These are phyloP conservation scores for Dicroscelio sp. DNA, from an alignment of 2,888 invertebrate genomes.

Conservation along the genomic window DNA sequence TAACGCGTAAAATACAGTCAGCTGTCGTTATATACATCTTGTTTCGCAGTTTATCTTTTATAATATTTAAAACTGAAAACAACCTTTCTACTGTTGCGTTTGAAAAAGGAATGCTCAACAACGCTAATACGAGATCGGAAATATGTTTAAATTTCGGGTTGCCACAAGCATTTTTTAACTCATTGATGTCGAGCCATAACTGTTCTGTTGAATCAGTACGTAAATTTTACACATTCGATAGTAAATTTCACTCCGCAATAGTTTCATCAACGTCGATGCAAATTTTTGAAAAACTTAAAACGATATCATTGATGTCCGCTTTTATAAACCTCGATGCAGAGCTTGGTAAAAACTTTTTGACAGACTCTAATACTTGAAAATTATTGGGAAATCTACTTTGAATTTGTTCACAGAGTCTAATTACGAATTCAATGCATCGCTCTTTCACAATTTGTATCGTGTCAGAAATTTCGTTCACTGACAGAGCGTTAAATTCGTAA, in stretches of 20 bases:
- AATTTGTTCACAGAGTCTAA: background rate
- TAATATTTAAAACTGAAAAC: conserved; percentile 71
- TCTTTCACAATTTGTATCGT: conserved; percentile 1
- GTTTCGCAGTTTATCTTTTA: conserved; percentile 74
- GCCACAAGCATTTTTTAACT: conserved; percentile 13
- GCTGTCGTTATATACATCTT: conserved; percentile 38
- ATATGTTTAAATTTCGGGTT: background rate
- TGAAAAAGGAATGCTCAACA: conserved; percentile 60
- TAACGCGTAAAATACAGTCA: conserved; percentile 16
- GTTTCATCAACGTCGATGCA: conserved; percentile 33
- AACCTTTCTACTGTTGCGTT: conserved; percentile 68
- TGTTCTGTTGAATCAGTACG: no score
- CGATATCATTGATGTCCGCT: conserved; percentile 2
- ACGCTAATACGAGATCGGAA: conserved; percentile 42
- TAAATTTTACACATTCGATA: no score
- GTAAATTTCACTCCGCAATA: conserved; percentile 14
- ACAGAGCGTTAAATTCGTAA: conserved; percentile 1
- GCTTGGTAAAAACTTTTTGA: background rate
- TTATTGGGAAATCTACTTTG: conserved; percentile 6
- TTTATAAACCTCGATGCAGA: background rate
- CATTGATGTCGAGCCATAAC: no score
- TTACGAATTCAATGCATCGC: conserved; percentile 10
- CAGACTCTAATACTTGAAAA: background rate
- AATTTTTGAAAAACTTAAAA: background rate
- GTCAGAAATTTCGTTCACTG: background rate